Conservation (phyloP, 1,140 invertebrate genomes). For the Archegozetes longisetosus region DNA sequence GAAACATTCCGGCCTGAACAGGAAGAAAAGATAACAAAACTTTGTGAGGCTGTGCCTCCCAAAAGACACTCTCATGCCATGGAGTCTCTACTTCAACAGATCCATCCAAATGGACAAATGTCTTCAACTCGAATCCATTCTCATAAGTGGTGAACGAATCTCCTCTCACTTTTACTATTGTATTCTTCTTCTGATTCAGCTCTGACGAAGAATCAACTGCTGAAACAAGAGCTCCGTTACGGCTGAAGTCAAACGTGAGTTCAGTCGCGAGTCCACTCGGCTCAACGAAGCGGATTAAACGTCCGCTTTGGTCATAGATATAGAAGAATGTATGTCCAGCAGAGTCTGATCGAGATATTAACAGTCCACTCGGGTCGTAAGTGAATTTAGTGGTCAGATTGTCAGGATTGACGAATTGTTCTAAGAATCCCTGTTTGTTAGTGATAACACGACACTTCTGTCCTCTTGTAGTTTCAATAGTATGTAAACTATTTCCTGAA, state of each 20-base stretch:
- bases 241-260: conserved; percentile 64
- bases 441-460: conserved; percentile 74
- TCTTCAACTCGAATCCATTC: conserved; percentile 20
- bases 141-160: conserved; percentile 42
- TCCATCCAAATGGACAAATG: conserved; percentile 31
- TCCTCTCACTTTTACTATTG: conserved; percentile 68
- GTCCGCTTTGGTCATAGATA: conserved; percentile 85
- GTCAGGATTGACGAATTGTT: conserved; percentile 70
- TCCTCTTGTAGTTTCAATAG: conserved; percentile 81
- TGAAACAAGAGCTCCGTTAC: conserved; percentile 70
- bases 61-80: conserved; percentile 29
- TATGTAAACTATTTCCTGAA: conserved; percentile 53
- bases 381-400: conserved; percentile 84
- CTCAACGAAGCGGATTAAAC: conserved; percentile 70
- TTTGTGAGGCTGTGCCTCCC: conserved; percentile 57
- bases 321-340: conserved; percentile 83
- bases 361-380: conserved; percentile 71
- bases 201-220: conserved; percentile 44
- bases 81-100: conserved; percentile 32
- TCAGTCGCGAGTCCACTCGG: conserved; percentile 77
- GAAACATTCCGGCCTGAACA: conserved; percentile 78
- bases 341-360: conserved; percentile 52
- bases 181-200: conserved; percentile 30
- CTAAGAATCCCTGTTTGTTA: conserved; percentile 48
- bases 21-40: conserved; percentile 67